These are phyloP conservation scores for Penaeus japonicus DNA, from an alignment of 1,140 invertebrate species.

Conservation along the genomic window DNA sequence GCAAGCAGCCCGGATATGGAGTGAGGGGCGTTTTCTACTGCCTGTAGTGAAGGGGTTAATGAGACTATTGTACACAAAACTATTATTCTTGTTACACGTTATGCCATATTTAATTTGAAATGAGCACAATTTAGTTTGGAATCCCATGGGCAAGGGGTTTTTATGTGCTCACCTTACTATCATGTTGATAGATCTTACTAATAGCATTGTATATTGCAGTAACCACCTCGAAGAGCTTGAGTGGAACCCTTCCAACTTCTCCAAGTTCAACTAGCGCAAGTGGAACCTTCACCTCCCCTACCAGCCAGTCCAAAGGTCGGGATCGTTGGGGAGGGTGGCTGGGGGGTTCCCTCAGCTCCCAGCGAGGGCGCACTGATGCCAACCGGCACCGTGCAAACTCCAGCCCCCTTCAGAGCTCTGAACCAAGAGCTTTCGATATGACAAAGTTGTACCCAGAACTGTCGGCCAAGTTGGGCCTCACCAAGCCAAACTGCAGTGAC, in stretches of 20 bases:
- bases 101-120: no score
- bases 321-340: conserved; percentile 48
- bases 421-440: conserved; percentile 50
- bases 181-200: no score
- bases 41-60: no score
- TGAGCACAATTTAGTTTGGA: no score
- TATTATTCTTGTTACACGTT: no score
- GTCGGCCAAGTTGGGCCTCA: conserved; percentile 45
- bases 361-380: conserved; percentile 18
- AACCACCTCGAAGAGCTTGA: conserved; percentile 31
- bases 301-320: conserved; percentile 4
- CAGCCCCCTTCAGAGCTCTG: conserved; percentile 41
- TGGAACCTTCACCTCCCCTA: neutral
- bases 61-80: no score
- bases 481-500: conserved; percentile 35
- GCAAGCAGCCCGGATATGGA: no score
- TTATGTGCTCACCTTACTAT: no score
- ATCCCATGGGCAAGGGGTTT: no score
- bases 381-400: conserved; percentile 29
- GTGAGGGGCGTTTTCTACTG: no score
- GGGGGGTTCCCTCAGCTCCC: conserved; percentile 32
- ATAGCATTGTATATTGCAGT: neutral
- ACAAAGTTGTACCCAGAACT: conserved; percentile 48
- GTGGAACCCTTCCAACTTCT: conserved; percentile 15
- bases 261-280: neutral